Base-by-base conservation (phyloP, 2,797 vertebrate species). In the Chiloscyllium punctatum region DNA sequence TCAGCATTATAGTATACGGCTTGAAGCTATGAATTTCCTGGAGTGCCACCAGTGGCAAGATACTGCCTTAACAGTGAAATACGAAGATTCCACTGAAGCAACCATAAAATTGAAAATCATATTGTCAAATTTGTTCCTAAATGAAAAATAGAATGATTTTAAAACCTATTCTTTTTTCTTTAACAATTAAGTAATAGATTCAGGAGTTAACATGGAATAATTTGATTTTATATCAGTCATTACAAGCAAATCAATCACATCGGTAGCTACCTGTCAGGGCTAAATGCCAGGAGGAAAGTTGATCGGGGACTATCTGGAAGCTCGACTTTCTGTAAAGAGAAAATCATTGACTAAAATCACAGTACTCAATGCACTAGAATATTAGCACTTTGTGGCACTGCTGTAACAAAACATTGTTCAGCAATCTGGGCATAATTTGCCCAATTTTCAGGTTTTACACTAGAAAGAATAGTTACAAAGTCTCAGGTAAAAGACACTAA, bases 241-340 rank as follows among this genome's bases (percentile, higher is more conserved):
- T 23, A 1, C 84, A 94, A 94, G 7, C 11, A 69, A n/a, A 37
- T 94, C 1, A 27, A 27, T 94, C 23, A 82, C 66, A 66, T 30
- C 71, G 88, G 66, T 48, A 87, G 53, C 97, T 98, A 99, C 99
- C 99, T 98, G 98, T 99, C 99, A 95, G 99, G 99, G 97, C 99
- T 99, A 98, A 99, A 99, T 7, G 99, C 99, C 98, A 99, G 96
- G 97, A 99, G 98, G 98, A 99, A 99, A 53, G 99, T 99, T 95
- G 99, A 99, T 33, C 99, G 99, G 96, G 99, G 99, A 97, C 99
- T 99, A 98, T 99, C 99, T 21, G 99, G 99, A 96, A 99, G 98
- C 97, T 99, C 99, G 97, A 99, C 99, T 98, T 99, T 99, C 99
- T 99, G 98, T 96, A 96, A 97, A 96, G 37, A 97, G 95, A 97